phyloP scores from a whole-genome alignment of 64 coral and sea anemone species.

The Cladopsammia gracilis region DNA sequence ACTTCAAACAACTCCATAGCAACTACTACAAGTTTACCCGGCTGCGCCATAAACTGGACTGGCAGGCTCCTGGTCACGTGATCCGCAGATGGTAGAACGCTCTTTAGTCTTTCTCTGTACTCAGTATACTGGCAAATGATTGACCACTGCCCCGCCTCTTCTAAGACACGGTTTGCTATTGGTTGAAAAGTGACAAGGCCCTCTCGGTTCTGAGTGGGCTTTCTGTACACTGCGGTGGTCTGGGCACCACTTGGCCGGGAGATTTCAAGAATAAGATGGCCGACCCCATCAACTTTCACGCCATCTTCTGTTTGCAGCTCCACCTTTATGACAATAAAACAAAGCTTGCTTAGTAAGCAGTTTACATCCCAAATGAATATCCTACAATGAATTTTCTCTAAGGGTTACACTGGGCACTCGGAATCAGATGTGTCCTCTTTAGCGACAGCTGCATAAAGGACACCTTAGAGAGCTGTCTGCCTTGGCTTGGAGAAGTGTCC shows the following conservation, averaged over 20 bases:
- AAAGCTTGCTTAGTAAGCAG: neutral
- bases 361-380: neutral
- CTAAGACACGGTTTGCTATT: conserved; percentile 49
- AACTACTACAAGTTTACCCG: conserved; percentile 12
- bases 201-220: conserved; percentile 73
- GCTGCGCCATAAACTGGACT: conserved; percentile 71
- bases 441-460: too few species aligned
- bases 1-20: too few species aligned
- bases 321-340: conserved; percentile 29
- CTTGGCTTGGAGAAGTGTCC: too few species aligned
- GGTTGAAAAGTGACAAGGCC: conserved; percentile 60
- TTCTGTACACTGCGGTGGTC: conserved; percentile 68
- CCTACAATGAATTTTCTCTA: too few species aligned
- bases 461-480: too few species aligned
- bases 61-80: conserved; percentile 60
- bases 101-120: conserved; percentile 78
- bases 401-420: too few species aligned
- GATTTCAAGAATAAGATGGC: conserved; percentile 65
- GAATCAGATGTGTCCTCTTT: too few species aligned
- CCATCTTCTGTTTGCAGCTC: conserved; percentile 81
- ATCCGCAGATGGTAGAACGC: conserved; percentile 62
- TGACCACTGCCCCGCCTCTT: conserved; percentile 66
- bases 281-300: conserved; percentile 74
- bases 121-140: conserved; percentile 77
- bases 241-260: conserved; percentile 50